Evolutionary conservation across 2,113 vertebrate genomes (phyloP).

Genomic region (Calyptomena viridis): DNA sequence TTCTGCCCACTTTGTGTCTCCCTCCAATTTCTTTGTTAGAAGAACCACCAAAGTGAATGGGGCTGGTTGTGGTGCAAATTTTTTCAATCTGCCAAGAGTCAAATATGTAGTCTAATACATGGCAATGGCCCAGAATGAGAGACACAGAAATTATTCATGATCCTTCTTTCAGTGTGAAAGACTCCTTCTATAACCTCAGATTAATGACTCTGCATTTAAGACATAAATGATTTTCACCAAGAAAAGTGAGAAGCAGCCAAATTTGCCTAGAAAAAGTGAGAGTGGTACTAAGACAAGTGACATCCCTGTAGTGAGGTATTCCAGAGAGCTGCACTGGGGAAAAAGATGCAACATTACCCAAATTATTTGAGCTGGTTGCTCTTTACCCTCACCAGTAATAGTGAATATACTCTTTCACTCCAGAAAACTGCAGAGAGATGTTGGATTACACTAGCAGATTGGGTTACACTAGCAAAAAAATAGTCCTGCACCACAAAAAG

Average conservation of each 20-base stretch:
- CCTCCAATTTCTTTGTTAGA: background rate
- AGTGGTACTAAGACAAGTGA: background rate
- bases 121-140: constrained; percentile 16
- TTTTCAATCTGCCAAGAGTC: background rate
- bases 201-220: constrained; percentile 24
- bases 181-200: background rate
- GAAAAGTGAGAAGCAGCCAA: background rate
- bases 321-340: background rate
- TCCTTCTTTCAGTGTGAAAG: background rate
- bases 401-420: background rate
- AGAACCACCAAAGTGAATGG: background rate
- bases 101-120: background rate
- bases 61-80: background rate
- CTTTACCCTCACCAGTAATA: background rate
- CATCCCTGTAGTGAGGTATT: background rate
- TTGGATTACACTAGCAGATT: background rate
- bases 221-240: background rate
- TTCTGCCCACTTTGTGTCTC: background rate
- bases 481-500: background rate
- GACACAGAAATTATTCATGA: constrained; percentile 52
- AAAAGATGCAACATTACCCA: background rate
- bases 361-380: background rate
- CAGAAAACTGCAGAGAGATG: background rate
- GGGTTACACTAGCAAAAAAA: rapidly evolving
- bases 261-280: background rate